Percentiles rank a stretch among this genome's conserved stretches.
phyloP scores from a whole-genome alignment of 1,140 invertebrate species.

The Neodiprion fabricii region DNA sequence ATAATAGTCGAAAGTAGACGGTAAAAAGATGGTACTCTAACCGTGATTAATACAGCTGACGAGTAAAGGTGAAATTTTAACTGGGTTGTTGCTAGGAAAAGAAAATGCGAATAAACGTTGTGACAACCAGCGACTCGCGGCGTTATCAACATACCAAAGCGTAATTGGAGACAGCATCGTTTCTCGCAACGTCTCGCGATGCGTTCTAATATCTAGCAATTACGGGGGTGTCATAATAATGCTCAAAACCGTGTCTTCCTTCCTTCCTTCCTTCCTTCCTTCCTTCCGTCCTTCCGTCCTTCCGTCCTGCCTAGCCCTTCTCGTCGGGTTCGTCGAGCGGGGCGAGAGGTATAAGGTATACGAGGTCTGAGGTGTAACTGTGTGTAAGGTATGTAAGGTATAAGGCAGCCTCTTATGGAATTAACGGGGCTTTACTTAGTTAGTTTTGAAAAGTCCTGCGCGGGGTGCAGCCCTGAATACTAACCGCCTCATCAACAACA shows the following conservation, averaged over 20 bases:
- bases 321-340: neutral
- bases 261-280: neutral
- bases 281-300: neutral
- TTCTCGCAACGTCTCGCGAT: constrained; percentile 28
- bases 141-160: constrained; percentile 26
- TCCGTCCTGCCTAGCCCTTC: neutral
- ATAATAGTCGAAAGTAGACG: no score
- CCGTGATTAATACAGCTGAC: no score
- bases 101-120: neutral
- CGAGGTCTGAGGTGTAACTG: neutral
- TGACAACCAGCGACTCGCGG: neutral
- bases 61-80: no score
- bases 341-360: neutral
- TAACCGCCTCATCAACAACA: constrained; percentile 63
- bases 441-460: constrained; percentile 58
- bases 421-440: constrained; percentile 59
- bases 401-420: constrained; percentile 50
- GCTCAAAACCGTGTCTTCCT: constrained; percentile 47
- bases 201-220: constrained; percentile 58
- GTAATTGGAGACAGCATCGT: constrained; percentile 24
- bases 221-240: constrained; percentile 56
- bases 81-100: neutral
- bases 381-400: constrained; percentile 1
- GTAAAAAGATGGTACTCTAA: no score
- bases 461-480: constrained; percentile 57